A percentile compares a stretch with the other conserved stretches of the same genome.
phyloP scores from a whole-genome alignment of 2,797 vertebrate species.

The Pangasius mekongensis region DNA sequence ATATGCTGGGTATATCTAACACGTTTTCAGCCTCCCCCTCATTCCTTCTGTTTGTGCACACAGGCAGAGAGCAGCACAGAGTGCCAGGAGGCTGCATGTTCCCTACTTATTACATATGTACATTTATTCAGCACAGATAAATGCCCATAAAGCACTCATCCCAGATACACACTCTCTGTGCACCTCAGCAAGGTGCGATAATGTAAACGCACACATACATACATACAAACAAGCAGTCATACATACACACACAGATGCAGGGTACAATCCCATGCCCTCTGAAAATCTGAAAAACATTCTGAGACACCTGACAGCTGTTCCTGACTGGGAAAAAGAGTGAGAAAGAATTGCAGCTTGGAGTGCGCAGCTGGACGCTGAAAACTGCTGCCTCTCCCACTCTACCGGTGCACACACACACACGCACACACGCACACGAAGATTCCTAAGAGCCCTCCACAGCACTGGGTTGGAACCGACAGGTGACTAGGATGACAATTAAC shows the following conservation, averaged over 20 bases:
- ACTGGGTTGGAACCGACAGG: conserved; percentile 59
- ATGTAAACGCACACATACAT: conserved; percentile 14
- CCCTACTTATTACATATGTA: conserved; percentile 51
- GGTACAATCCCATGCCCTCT: conserved; percentile 54
- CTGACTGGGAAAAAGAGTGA: conserved; percentile 44
- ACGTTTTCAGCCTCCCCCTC: conserved; percentile 54
- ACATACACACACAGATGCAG: conserved; percentile 54
- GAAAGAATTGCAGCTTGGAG: conserved; percentile 62
- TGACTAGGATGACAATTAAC: conserved; percentile 64
- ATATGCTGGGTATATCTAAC: conserved; percentile 71
- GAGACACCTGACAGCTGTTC: conserved; percentile 76
- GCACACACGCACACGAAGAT: not conserved
- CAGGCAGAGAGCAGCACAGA: conserved; percentile 59
- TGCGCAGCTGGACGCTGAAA: conserved; percentile 68
- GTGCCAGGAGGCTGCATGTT: conserved; percentile 54
- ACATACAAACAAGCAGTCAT: conserved; percentile 33
- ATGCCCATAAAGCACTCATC: conserved; percentile 10
- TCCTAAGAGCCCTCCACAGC: conserved; percentile 44
- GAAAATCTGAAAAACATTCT: conserved; percentile 68
- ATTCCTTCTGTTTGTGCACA: conserved; percentile 57
- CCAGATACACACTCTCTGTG: conserved; percentile 7
- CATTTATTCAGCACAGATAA: conserved; percentile 49
- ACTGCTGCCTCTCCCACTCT: conserved; percentile 53
- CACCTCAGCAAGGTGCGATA: conserved; percentile 39
- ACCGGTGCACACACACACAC: conserved; percentile 50